These are phyloP conservation scores for Aurelia coerulea DNA, from an alignment of 30 jellyfish, hydroid and myxozoan species.

Conservation along the genomic window DNA sequence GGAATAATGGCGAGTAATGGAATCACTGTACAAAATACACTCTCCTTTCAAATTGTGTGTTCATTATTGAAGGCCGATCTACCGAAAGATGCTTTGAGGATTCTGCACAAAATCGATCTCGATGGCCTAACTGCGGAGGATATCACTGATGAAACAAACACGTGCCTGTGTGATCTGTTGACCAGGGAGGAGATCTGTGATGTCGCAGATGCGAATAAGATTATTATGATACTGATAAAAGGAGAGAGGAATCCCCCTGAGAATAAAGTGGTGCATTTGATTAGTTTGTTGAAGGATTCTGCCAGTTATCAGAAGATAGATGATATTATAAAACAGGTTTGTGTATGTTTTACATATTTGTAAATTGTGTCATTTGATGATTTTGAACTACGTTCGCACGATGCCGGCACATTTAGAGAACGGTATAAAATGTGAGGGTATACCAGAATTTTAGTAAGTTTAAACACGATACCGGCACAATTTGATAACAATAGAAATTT, in stretches of 20 bases:
- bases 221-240: slow-evolving; percentile 22
- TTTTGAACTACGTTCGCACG: neutral
- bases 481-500: too few relatives aligned
- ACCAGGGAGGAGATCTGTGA: slow-evolving; percentile 1
- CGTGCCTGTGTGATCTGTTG: neutral
- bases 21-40: slow-evolving; percentile 5
- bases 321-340: slow-evolving; percentile 37
- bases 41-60: slow-evolving; percentile 11
- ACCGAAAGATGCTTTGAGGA: slow-evolving; percentile 28
- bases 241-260: slow-evolving; percentile 16
- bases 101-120: slow-evolving; percentile 1
- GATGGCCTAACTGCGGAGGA: slow-evolving; percentile 19
- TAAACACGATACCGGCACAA: too few relatives aligned
- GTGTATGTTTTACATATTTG: neutral
- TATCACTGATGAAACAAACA: slow-evolving; percentile 30
- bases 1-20: slow-evolving; percentile 29
- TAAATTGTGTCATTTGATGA: neutral
- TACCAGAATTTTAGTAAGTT: too few relatives aligned
- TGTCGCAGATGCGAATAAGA: neutral
- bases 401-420: neutral
- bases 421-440: neutral
- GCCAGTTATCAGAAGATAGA: slow-evolving; percentile 28
- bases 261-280: slow-evolving; percentile 6
- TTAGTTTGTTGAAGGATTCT: slow-evolving; percentile 11
- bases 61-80: slow-evolving; percentile 5